Conservation (phyloP, 2,888 invertebrate species). For the Acrobasis suavella region DNA sequence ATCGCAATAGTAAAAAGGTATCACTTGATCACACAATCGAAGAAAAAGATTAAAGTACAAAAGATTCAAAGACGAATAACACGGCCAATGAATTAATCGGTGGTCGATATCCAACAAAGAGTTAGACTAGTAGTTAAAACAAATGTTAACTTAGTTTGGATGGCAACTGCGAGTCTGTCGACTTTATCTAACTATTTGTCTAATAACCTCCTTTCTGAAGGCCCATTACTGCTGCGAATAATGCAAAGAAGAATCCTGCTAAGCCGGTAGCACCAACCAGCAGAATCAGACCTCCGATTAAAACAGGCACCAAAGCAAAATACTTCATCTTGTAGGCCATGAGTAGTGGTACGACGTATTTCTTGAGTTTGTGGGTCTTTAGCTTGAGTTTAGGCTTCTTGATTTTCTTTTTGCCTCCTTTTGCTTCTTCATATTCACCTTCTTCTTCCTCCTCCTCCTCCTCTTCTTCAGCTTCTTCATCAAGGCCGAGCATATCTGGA, state of each 20-base stretch:
- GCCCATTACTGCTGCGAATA: constrained; percentile 92
- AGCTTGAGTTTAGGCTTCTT: constrained; percentile 42
- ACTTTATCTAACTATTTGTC: constrained; percentile 48
- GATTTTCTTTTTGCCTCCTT: constrained; percentile 63
- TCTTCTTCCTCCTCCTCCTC: constrained; percentile 56
- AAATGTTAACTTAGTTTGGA: constrained; percentile 53
- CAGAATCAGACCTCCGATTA: constrained; percentile 87
- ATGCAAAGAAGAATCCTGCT: constrained; percentile 93
- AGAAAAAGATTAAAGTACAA: constrained; percentile 18
- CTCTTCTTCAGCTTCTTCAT: constrained; percentile 60
- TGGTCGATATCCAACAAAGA: constrained; percentile 32
- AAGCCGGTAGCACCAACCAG: constrained; percentile 90
- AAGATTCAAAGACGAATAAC: constrained; percentile 17
- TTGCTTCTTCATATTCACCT: constrained; percentile 49
- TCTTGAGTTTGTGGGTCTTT: constrained; percentile 84
- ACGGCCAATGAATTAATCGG: constrained; percentile 29
- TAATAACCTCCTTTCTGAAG: constrained; percentile 82
- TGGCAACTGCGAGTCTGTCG: constrained; percentile 68
- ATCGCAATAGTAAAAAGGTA: constrained; percentile 14
- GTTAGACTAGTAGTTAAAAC: constrained; percentile 34
- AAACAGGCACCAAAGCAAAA: constrained; percentile 88
- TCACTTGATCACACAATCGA: constrained; percentile 20
- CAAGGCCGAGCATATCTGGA: constrained; percentile 67
- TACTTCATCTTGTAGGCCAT: constrained; percentile 93
- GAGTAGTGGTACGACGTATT: constrained; percentile 88